These are phyloP conservation scores for Thymelicus acteon DNA, from an alignment of 2,888 invertebrate genomes.

Conservation along the genomic window DNA sequence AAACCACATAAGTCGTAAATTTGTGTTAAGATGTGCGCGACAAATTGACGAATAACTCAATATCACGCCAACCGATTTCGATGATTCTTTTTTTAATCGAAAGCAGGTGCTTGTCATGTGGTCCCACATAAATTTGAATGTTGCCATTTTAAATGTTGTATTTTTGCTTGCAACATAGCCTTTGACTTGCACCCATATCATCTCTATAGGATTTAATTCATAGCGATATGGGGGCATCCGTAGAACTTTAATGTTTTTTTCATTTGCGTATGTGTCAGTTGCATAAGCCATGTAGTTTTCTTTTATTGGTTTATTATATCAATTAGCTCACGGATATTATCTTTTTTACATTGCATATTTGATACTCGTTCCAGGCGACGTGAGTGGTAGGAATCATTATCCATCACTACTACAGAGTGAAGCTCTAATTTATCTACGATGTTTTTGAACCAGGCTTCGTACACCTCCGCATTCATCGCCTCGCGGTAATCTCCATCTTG, in stretches of 20 bases:
- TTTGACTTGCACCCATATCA: conserved; percentile 40
- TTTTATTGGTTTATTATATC: neutral
- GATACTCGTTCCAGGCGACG: neutral
- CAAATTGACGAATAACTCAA: too few species aligned
- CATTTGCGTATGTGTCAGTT: conserved; percentile 18
- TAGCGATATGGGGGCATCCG: conserved; percentile 41
- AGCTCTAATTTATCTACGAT: neutral
- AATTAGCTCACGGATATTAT: neutral
- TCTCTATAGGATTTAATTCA: conserved; percentile 41
- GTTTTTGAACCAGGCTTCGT: neutral
- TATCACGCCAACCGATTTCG: too few species aligned
- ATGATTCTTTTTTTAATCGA: too few species aligned
- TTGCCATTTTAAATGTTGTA: too few species aligned
- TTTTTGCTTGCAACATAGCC: neutral
- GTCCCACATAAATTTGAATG: too few species aligned
- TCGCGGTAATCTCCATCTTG: neutral
- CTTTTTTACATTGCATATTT: neutral
- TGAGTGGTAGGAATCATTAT: neutral
- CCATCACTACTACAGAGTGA: neutral
- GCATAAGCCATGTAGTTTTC: neutral
- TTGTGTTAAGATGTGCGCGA: too few species aligned
- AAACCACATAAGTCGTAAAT: too few species aligned
- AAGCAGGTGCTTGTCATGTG: too few species aligned
- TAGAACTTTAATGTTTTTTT: conserved; percentile 28
- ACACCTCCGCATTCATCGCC: neutral